phyloP scores from a whole-genome alignment of 2,797 vertebrate genomes.

The Manis pentadactyla region DNA sequence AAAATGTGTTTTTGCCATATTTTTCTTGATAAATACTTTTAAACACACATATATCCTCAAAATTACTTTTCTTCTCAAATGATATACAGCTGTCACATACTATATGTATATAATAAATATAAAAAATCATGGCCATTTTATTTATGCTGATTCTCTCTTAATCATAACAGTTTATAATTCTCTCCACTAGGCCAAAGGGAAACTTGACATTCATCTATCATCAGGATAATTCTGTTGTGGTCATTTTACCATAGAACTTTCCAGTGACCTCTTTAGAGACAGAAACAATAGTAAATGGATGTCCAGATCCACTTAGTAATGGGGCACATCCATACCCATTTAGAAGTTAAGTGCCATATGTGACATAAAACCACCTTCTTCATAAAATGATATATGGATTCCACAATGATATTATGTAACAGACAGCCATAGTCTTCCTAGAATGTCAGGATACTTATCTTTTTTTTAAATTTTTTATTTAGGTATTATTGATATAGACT shows the following conservation, averaged over 20 bases:
- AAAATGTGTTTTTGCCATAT: not conserved
- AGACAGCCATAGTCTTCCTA: not conserved
- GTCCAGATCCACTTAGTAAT: not conserved
- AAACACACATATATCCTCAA: not conserved
- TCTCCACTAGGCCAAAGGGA: not conserved
- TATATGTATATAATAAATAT: not conserved
- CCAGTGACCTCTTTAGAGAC: not conserved
- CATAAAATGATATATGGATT: not conserved
- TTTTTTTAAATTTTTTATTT: too few species aligned
- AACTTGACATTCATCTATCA: not conserved
- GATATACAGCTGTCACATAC: not conserved
- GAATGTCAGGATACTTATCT: not conserved
- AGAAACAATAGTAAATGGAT: not conserved
- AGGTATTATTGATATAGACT: too few species aligned
- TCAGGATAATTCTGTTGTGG: not conserved
- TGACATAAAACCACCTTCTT: not conserved
- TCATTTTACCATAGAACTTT: not conserved
- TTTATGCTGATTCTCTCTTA: not conserved
- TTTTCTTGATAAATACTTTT: constrained; percentile 50
- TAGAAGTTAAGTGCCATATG: not conserved
- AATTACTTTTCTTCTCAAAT: not conserved
- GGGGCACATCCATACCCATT: not conserved
- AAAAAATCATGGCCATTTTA: not conserved
- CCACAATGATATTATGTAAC: not conserved
- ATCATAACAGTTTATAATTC: not conserved